Conservation (phyloP, 2,888 invertebrate genomes). For the Metalampra italica region DNA sequence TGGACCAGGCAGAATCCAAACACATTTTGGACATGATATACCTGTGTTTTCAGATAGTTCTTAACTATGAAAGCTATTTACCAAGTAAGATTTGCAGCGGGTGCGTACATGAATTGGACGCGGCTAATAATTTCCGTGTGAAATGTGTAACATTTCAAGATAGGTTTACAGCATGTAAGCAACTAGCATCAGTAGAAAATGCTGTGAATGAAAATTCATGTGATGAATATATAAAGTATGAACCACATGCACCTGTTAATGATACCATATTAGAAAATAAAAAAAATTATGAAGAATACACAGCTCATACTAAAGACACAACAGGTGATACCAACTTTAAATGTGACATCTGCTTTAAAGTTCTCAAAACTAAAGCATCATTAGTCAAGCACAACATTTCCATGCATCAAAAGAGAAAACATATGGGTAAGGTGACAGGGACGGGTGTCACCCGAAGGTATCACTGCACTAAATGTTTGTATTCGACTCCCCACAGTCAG, state of each 20-base stretch:
- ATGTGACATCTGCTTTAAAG: constrained; percentile 50
- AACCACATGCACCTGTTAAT: not conserved
- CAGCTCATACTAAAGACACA: not conserved
- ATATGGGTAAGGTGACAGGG: constrained; percentile 56
- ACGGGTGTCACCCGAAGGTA: constrained; percentile 53
- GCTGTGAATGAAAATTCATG: constrained; percentile 11
- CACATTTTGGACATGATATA: constrained; percentile 43
- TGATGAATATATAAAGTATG: constrained; percentile 11
- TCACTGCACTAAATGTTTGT: constrained; percentile 63
- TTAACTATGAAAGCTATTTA: constrained; percentile 34
- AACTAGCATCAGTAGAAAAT: not conserved
- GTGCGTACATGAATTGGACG: constrained; percentile 47
- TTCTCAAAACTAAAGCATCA: constrained; percentile 47
- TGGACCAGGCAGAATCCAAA: constrained; percentile 28
- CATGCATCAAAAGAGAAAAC: constrained; percentile 60
- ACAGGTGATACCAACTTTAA: constrained; percentile 7
- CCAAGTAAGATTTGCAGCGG: constrained; percentile 46
- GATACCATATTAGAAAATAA: not conserved
- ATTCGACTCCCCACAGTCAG: constrained; percentile 66
- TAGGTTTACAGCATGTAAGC: constrained; percentile 24
- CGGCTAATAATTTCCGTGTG: constrained; percentile 43
- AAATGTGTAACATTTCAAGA: constrained; percentile 55
- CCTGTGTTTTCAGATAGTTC: constrained; percentile 49
- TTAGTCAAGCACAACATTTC: constrained; percentile 50
- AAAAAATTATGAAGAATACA: not conserved